Percentiles rank a stretch among this genome's conserved stretches.
phyloP scores from a whole-genome alignment of 1,140 invertebrate genomes.

The Lepidurus arcticus region DNA sequence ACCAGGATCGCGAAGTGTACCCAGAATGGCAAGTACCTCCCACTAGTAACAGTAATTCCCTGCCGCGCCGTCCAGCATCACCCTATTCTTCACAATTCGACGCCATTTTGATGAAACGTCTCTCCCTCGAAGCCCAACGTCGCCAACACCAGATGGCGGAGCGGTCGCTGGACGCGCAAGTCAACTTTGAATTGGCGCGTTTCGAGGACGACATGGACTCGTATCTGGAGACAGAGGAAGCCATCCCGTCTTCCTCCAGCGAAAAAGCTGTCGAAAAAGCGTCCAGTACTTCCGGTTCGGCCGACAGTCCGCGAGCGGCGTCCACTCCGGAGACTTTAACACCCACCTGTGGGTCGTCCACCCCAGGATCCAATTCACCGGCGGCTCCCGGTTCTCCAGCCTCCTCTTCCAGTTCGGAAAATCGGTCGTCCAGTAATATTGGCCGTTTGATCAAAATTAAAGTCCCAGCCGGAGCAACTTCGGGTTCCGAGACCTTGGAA shows the following conservation, averaged over 20 bases:
- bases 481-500: not conserved
- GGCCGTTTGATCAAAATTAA: not conserved
- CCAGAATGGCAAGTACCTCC: not conserved
- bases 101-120: slow-evolving; percentile 31
- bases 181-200: slow-evolving; percentile 31
- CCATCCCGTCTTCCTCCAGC: not conserved
- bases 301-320: not conserved
- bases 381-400: slow-evolving; percentile 24
- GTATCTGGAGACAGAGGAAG: slow-evolving; percentile 27
- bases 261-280: not conserved
- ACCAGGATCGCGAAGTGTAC: slow-evolving; percentile 2
- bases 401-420: not conserved
- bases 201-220: slow-evolving; percentile 35
- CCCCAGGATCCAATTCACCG: slow-evolving; percentile 11
- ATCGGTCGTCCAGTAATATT: not conserved
- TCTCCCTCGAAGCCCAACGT: slow-evolving; percentile 31
- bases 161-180: slow-evolving; percentile 13
- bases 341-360: not conserved
- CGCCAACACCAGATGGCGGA: slow-evolving; percentile 25
- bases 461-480: not conserved
- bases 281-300: not conserved
- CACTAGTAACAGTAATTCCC: not conserved
- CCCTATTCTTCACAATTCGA: slow-evolving; percentile 31
- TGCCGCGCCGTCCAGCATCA: not conserved
- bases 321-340: not conserved